Conservation (phyloP, 2,888 invertebrate species). For the Hermaeophaga mercurialis region DNA sequence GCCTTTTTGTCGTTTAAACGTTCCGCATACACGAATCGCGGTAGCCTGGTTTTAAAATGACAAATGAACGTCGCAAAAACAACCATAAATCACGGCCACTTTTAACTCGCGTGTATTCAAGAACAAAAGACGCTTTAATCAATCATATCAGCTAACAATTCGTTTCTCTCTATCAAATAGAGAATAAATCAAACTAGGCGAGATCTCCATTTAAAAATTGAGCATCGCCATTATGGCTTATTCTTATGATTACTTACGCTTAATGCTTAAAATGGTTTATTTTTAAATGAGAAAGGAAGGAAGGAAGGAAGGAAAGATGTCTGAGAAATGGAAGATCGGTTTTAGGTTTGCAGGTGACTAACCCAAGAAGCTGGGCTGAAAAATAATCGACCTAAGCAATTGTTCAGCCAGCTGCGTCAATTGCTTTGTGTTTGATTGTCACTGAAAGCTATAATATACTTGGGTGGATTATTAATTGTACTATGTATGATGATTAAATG, state of each 20-base stretch:
- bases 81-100: conserved; percentile 46
- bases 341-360: too few relatives aligned
- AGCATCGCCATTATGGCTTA: conserved; percentile 12
- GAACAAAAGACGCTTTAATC: conserved; percentile 47
- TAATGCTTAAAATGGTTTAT: conserved; percentile 17
- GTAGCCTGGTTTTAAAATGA: conserved; percentile 44
- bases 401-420: too few relatives aligned
- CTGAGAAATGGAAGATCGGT: too few relatives aligned
- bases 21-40: conserved; percentile 22
- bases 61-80: conserved; percentile 46
- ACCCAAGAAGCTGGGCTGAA: too few relatives aligned
- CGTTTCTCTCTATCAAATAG: conserved; percentile 44
- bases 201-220: conserved; percentile 3
- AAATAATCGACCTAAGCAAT: too few relatives aligned
- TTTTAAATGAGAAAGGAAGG: not conserved
- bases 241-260: conserved; percentile 1
- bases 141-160: conserved; percentile 50
- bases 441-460: too few relatives aligned
- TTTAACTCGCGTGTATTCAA: conserved; percentile 42
- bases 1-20: conserved; percentile 24
- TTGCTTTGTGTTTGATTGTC: too few relatives aligned
- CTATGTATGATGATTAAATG: too few relatives aligned
- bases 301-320: not conserved
- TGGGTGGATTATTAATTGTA: too few relatives aligned
- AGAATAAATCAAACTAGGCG: conserved; percentile 41